Conservation (phyloP, 2,888 invertebrate genomes). For the Sarcophaga caerulescens region DNA sequence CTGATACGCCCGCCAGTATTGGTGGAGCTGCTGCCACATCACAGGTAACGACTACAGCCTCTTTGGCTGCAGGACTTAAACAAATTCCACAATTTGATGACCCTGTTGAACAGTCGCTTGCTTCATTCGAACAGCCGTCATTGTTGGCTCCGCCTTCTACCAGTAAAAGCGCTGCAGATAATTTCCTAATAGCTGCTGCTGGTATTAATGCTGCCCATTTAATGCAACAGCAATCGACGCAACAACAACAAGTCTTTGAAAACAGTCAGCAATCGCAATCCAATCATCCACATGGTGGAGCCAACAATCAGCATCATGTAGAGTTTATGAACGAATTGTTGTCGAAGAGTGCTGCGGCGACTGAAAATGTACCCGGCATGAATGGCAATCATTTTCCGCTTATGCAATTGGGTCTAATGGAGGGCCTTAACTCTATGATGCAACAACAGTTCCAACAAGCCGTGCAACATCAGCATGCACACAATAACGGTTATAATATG, state of each 20-base stretch:
- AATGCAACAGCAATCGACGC: conserved; percentile 72
- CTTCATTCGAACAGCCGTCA: conserved; percentile 86
- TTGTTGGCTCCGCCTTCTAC: conserved; percentile 74
- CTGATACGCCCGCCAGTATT: conserved; percentile 69
- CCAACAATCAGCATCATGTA: conserved; percentile 80
- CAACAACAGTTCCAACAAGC: conserved; percentile 74
- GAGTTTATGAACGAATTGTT: conserved; percentile 80
- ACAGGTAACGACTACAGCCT: conserved; percentile 71
- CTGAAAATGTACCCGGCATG: conserved; percentile 77
- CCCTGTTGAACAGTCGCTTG: conserved; percentile 87
- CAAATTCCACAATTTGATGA: conserved; percentile 83
- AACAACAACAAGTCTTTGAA: conserved; percentile 69
- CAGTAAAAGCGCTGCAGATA: conserved; percentile 73
- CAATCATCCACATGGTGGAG: conserved; percentile 55
- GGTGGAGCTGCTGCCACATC: conserved; percentile 70
- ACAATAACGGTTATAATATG: conserved; percentile 78
- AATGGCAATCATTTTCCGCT: conserved; percentile 78
- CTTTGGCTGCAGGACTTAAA: conserved; percentile 76
- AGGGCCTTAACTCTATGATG: conserved; percentile 75
- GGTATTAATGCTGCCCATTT: conserved; percentile 82
- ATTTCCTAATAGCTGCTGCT: conserved; percentile 76
- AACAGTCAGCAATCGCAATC: conserved; percentile 55
- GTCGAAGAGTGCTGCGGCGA: conserved; percentile 74
- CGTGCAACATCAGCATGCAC: conserved; percentile 76
- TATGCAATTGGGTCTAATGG: conserved; percentile 77